A percentile compares a stretch with the other conserved stretches of the same genome.
Conservation (phyloP, 2,113 vertebrate species). For the Paramisgurnus dabryanus region DNA sequence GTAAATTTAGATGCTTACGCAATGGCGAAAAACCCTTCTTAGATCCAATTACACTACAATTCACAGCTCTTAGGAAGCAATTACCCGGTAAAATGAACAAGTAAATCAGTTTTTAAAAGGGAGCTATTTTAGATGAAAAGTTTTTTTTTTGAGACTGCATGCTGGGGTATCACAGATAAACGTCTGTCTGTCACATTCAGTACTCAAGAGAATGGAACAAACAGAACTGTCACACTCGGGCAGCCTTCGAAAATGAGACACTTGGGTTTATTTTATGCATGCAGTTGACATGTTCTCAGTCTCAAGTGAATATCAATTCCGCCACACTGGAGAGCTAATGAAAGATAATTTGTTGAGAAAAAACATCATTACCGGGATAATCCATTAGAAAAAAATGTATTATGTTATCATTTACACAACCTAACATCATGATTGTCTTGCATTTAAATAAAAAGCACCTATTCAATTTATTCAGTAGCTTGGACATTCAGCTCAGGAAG, state of each 20-base stretch:
- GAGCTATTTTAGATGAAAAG: neutral
- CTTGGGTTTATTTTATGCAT: neutral
- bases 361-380: no score
- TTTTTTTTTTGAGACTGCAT: neutral
- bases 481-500: no score
- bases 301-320: neutral
- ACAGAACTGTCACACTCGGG: neutral
- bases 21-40: neutral
- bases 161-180: neutral
- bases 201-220: neutral
- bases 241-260: neutral
- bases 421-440: no score
- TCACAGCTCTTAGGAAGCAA: slow-evolving; percentile 17
- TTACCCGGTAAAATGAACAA: slow-evolving; percentile 3
- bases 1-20: neutral
- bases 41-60: slow-evolving; percentile 8
- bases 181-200: no score
- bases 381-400: no score
- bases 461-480: no score
- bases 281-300: neutral
- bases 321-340: no score
- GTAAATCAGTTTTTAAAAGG: neutral
- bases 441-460: no score
- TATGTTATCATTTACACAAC: no score
- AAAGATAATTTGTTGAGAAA: no score